Conservation (phyloP, 1,140 invertebrate species). For the Penaeus vannamei region DNA sequence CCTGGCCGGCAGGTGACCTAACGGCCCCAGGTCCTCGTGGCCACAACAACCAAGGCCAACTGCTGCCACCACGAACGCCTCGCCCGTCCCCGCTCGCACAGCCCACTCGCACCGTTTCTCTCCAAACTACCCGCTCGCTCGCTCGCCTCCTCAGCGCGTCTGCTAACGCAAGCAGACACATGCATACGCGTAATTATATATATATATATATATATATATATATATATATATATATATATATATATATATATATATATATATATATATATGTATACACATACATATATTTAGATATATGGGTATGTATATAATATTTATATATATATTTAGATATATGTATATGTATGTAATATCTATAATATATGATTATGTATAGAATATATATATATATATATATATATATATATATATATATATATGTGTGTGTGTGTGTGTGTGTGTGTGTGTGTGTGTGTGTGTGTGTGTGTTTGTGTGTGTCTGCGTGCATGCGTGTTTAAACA, state of each 20-base stretch:
- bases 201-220: not conserved
- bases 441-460: not conserved
- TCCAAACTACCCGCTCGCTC: too few species aligned
- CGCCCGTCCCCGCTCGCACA: too few species aligned
- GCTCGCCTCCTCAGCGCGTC: too few species aligned
- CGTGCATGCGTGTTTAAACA: not conserved
- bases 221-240: not conserved
- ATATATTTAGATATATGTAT: not conserved
- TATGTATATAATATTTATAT: slow-evolving; percentile 20
- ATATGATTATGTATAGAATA: too few species aligned
- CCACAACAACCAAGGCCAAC: too few species aligned
- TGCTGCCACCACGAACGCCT: too few species aligned
- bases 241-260: not conserved
- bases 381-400: too few species aligned
- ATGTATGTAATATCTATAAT: not conserved
- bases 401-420: too few species aligned
- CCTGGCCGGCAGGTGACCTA: too few species aligned
- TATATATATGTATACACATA: not conserved
- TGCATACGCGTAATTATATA: not conserved
- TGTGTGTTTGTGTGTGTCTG: not conserved
- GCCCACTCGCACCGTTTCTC: too few species aligned
- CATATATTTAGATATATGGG: not conserved
- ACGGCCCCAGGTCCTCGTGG: too few species aligned
- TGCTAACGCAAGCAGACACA: not conserved
- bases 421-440: not conserved